Conservation (phyloP, 2,888 invertebrate genomes). For the Chymomyza amoena region DNA sequence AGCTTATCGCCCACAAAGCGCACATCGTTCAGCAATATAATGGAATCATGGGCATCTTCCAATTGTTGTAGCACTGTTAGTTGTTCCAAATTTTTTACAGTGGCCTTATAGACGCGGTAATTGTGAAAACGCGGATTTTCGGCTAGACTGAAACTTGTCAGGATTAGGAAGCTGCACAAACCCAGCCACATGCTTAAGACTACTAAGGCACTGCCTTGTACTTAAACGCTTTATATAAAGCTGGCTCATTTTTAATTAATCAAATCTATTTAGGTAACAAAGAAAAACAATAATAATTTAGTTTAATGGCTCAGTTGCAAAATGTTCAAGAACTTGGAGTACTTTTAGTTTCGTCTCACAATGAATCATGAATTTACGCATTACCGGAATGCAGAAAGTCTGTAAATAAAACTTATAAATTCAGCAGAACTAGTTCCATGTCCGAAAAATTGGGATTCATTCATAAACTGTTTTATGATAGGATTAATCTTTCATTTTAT, state of each 20-base stretch:
- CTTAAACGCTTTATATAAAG: background rate
- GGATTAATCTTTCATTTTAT: no score
- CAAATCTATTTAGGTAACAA: background rate
- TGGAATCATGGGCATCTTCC: conserved; percentile 74
- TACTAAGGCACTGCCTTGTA: background rate
- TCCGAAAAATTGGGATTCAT: no score
- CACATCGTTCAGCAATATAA: conserved; percentile 80
- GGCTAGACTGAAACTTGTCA: conserved; percentile 31
- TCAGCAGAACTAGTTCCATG: no score
- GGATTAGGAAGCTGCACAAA: conserved; percentile 53
- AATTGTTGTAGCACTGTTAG: conserved; percentile 80
- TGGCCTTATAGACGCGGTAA: conserved; percentile 82
- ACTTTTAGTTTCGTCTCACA: no score
- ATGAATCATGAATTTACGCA: no score
- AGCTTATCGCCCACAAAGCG: conserved; percentile 78
- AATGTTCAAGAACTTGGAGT: background rate
- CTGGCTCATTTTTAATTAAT: background rate
- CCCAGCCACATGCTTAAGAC: conserved; percentile 78
- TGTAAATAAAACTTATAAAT: no score
- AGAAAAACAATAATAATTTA: no score
- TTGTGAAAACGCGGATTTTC: conserved; percentile 79
- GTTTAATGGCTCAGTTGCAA: background rate
- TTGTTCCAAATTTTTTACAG: conserved; percentile 80
- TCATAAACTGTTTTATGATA: no score
- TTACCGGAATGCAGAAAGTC: no score